Percentiles rank a stretch among this genome's conserved stretches.
Evolutionary conservation across 2,888 invertebrate genomes (phyloP).

Genomic region (Diloba caeruleocephala): DNA sequence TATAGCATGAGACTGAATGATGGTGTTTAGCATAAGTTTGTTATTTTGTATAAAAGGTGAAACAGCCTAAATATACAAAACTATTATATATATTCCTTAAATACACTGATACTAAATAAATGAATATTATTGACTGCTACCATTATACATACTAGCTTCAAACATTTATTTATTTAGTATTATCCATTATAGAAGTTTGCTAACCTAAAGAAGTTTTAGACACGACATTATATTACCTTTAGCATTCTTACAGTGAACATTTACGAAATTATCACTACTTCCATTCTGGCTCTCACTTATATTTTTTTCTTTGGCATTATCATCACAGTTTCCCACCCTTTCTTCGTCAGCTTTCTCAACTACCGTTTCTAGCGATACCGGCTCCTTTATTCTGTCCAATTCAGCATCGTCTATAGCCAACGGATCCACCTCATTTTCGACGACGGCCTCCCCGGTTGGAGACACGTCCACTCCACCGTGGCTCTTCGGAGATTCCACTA

Average conservation of each 20-base stretch:
- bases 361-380: slow-evolving; percentile 56
- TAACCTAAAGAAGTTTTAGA: too few species aligned
- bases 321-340: slow-evolving; percentile 81
- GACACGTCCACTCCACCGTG: slow-evolving; percentile 69
- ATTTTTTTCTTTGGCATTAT: slow-evolving; percentile 85
- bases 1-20: neutral
- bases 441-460: slow-evolving; percentile 65
- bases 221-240: slow-evolving; percentile 54
- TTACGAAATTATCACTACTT: slow-evolving; percentile 60
- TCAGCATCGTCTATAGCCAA: slow-evolving; percentile 76
- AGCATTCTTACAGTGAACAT: slow-evolving; percentile 57
- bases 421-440: slow-evolving; percentile 80
- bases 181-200: too few species aligned
- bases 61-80: too few species aligned
- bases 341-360: slow-evolving; percentile 60
- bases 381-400: slow-evolving; percentile 60
- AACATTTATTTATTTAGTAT: too few species aligned
- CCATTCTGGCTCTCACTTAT: slow-evolving; percentile 66
- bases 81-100: too few species aligned
- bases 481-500: slow-evolving; percentile 82
- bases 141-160: too few species aligned
- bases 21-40: too few species aligned
- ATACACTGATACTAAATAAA: too few species aligned
- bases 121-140: too few species aligned
- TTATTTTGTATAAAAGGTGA: neutral